phyloP scores from a whole-genome alignment of 2,797 vertebrate genomes.

The Hirundo rustica region DNA sequence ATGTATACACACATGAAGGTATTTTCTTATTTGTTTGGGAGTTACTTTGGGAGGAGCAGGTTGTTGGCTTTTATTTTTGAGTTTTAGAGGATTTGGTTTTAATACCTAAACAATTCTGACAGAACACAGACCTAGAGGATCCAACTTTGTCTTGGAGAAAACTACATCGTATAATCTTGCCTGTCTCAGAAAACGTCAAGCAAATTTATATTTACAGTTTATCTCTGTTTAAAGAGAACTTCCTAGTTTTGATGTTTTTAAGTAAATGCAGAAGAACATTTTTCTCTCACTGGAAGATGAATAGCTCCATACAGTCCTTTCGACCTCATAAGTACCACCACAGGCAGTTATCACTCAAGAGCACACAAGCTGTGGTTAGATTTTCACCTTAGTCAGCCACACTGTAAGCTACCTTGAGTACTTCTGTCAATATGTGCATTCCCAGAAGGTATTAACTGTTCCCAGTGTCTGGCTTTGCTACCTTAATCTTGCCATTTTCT shows the following conservation, averaged over 20 bases:
- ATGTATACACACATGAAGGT: accelerated
- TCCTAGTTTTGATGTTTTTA: not conserved
- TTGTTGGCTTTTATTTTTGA: not conserved
- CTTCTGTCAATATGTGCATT: not conserved
- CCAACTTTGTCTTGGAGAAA: not conserved
- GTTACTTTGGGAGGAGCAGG: not conserved
- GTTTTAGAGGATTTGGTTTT: not conserved
- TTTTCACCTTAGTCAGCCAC: not conserved
- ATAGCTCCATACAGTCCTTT: not conserved
- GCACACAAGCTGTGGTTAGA: not conserved
- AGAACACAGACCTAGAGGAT: not conserved
- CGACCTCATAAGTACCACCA: not conserved
- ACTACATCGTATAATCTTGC: not conserved
- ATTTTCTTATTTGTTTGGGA: not conserved
- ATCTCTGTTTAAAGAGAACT: not conserved
- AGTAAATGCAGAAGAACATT: not conserved
- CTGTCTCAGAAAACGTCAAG: not conserved
- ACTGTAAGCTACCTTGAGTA: not conserved
- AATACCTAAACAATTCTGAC: not conserved
- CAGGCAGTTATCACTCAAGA: not conserved
- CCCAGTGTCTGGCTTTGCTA: not conserved
- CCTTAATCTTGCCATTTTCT: not conserved
- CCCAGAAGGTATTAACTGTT: not conserved
- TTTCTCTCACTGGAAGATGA: not conserved
- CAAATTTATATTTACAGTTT: not conserved